These are phyloP conservation scores for Sceliomorpha sp. DNA, from an alignment of 2,888 invertebrate species.

Conservation along the genomic window DNA sequence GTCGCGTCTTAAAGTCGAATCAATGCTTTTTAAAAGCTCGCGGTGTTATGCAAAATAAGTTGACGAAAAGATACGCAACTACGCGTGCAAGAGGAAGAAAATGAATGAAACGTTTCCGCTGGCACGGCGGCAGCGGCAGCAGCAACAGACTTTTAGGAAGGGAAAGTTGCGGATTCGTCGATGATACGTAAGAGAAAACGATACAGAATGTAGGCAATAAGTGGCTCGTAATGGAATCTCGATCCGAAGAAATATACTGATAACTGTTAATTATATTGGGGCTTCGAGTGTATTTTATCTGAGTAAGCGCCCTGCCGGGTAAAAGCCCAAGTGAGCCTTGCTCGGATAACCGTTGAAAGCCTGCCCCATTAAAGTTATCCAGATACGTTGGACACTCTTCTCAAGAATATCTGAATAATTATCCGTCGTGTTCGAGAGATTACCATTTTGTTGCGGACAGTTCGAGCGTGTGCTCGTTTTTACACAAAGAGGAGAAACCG, in stretches of 20 bases:
- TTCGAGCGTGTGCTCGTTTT: not conserved
- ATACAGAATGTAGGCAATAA: slow-evolving; percentile 65
- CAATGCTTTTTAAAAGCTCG: too few relatives aligned
- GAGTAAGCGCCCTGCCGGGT: slow-evolving; percentile 68
- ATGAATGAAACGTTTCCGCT: too few relatives aligned
- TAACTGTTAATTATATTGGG: slow-evolving; percentile 64
- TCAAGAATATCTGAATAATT: slow-evolving; percentile 76
- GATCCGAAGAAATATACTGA: slow-evolving; percentile 63
- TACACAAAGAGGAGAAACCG: slow-evolving; percentile 9
- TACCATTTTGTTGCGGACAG: slow-evolving; percentile 66
- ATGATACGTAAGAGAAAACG: slow-evolving; percentile 18
- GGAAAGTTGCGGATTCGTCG: slow-evolving; percentile 14
- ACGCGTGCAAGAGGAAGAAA: too few relatives aligned
- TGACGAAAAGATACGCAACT: too few relatives aligned
- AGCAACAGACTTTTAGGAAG: too few relatives aligned
- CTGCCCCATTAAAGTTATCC: slow-evolving; percentile 78
- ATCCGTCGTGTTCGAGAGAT: slow-evolving; percentile 73
- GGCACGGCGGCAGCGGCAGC: too few relatives aligned
- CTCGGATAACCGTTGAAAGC: slow-evolving; percentile 77
- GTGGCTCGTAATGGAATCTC: slow-evolving; percentile 75
- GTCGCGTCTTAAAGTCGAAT: too few relatives aligned
- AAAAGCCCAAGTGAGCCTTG: slow-evolving; percentile 73
- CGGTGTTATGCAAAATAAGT: too few relatives aligned
- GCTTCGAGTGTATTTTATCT: slow-evolving; percentile 71
- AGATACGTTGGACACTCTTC: slow-evolving; percentile 73